phyloP scores from a whole-genome alignment of 2,113 vertebrate species.

The Balaeniceps rex region DNA sequence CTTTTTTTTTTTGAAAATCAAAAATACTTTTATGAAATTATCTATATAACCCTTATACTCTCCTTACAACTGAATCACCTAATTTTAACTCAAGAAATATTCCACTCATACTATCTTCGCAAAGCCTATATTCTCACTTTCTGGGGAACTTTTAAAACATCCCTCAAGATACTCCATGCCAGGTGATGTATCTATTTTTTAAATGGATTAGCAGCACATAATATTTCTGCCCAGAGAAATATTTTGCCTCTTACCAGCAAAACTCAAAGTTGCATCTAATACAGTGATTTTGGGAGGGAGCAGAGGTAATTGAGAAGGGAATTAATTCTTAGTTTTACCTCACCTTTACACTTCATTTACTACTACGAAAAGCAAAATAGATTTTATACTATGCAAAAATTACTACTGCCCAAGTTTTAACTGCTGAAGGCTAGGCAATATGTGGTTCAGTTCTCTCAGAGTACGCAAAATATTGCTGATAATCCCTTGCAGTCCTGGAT shows the following conservation, averaged over 20 bases:
- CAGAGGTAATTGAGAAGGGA: not conserved
- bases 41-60: not conserved
- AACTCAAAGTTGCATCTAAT: not conserved
- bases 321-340: not conserved
- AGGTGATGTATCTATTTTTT: not conserved
- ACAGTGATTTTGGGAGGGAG: not conserved
- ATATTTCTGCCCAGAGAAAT: not conserved
- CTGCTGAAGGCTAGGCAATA: not conserved
- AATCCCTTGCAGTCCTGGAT: not conserved
- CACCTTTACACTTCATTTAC: not conserved
- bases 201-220: not conserved
- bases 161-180: not conserved
- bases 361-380: not conserved
- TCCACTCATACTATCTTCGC: not conserved
- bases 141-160: not conserved
- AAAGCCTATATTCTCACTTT: not conserved
- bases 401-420: not conserved
- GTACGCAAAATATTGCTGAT: not conserved
- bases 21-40: not conserved
- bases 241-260: not conserved
- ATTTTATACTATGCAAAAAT: not conserved
- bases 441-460: not conserved
- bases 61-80: not conserved
- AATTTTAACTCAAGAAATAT: not conserved
- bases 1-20: accelerated